Percentiles rank a stretch among this genome's conserved stretches.
These are phyloP conservation scores for Ophioninae sp. DNA, from an alignment of 2,888 invertebrate species.

Conservation along the genomic window DNA sequence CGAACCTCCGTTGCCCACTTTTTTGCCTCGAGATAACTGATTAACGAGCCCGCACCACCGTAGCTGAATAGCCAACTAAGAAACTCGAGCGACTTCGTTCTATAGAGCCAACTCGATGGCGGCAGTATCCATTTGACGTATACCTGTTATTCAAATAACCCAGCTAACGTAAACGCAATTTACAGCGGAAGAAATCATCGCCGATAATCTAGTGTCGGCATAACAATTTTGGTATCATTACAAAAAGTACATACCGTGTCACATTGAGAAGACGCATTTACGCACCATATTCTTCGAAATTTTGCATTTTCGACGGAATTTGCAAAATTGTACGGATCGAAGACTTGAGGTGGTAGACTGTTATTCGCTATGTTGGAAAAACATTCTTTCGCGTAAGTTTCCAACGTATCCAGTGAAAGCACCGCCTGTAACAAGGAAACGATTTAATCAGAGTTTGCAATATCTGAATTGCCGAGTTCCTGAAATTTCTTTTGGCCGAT, in stretches of 20 bases:
- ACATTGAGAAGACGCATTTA: not conserved
- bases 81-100: slow-evolving; percentile 88
- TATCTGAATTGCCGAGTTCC: not conserved
- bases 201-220: not conserved
- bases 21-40: slow-evolving; percentile 87
- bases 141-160: slow-evolving; percentile 70
- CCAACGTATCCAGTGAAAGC: slow-evolving; percentile 1
- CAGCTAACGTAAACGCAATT: not conserved
- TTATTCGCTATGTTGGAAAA: slow-evolving; percentile 7
- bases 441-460: not conserved
- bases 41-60: slow-evolving; percentile 91
- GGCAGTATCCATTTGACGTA: slow-evolving; percentile 84
- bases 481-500: not conserved
- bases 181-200: not conserved
- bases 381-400: slow-evolving; percentile 1
- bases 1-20: slow-evolving; percentile 88
- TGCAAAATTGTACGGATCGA: not conserved
- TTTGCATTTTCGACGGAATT: slow-evolving; percentile 9
- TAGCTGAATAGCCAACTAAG: slow-evolving; percentile 86
- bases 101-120: slow-evolving; percentile 84
- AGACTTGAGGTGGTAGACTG: not conserved
- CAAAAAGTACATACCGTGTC: not conserved
- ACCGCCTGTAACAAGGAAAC: not conserved
- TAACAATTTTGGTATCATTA: not conserved
- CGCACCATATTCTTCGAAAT: slow-evolving; percentile 6